Base-by-base conservation (phyloP, 2,113 vertebrate species). In the Chauna torquata region DNA sequence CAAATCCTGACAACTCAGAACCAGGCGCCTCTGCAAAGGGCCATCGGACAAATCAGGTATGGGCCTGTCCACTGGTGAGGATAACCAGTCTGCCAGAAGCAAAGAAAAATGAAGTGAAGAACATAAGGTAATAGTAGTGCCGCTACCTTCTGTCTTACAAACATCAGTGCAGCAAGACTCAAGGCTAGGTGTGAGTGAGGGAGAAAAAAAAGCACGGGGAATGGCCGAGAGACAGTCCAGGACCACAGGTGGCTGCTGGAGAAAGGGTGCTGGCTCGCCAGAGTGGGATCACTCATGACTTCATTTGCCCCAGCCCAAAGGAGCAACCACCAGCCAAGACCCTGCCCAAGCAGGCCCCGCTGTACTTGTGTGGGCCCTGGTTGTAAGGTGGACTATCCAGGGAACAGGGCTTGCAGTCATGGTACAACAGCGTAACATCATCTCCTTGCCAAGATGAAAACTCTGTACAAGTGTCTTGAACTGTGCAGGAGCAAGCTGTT, bases 211-310 rank as follows among this genome's bases (percentile, higher is more conserved):
- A 76, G 4, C 11, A 12, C 6, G 38, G 72, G 49, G 38, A 27
- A 92, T 47, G 16, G 22, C 47, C 3, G 1, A 69, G 18, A 5
- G n/a, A 5, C 28, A 72, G 38, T 9, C 24, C n/a, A 3, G 32
- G 10, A 38, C 32, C 4, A 25, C 0, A 1, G 25, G 5, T 1
- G 1, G 18, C 4, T n/a, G 13, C 42, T 40, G 57, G 34, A 16
- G 22, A 12, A 7, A 64, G n/a, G 16, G 9, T 65, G 52, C 54
- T 80, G 44, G 13, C 27, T 70, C 79, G 58, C 40, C 77, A 30
- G 7, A 61, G 58, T 42, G 50, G 0, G 0, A 38, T 66, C 11
- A 17, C 3, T 0, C 23, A 11, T 57, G 40, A 34, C 22, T 59
- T 85, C 15, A 7, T 54, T 58, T 66, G n/a, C 12, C 7, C 38